phyloP scores from a whole-genome alignment of 2,888 invertebrate genomes.

The Bellardia bayeri region DNA sequence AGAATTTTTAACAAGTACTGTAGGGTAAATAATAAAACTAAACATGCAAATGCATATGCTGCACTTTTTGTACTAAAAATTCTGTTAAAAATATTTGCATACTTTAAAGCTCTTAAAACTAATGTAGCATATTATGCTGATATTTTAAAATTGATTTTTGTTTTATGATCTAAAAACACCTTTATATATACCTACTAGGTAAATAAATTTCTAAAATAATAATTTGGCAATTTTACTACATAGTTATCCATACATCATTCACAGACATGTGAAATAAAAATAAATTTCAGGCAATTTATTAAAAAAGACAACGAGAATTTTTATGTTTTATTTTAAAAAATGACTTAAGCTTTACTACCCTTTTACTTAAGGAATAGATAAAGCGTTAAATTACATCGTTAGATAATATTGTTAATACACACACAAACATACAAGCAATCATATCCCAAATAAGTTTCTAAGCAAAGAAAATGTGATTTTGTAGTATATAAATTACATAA shows the following conservation, averaged over 20 bases:
- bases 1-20: too few relatives aligned
- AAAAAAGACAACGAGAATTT: not conserved
- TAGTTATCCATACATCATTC: not conserved
- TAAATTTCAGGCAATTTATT: slow-evolving; percentile 32
- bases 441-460: not conserved
- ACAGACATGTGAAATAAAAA: slow-evolving; percentile 10
- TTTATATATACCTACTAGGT: not conserved
- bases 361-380: slow-evolving; percentile 33
- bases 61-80: too few relatives aligned
- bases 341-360: not conserved
- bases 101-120: too few relatives aligned
- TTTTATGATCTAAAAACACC: not conserved
- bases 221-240: not conserved
- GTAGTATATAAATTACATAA: slow-evolving; percentile 55
- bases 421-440: not conserved
- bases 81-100: too few relatives aligned
- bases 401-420: slow-evolving; percentile 35
- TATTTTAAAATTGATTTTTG: not conserved
- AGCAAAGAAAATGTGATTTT: not conserved
- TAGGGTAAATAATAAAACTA: too few relatives aligned
- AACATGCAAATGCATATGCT: too few relatives aligned
- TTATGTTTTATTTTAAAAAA: not conserved
- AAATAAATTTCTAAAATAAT: too few relatives aligned
- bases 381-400: slow-evolving; percentile 64
- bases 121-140: too few relatives aligned